These are phyloP conservation scores for Aspidiotus rigidus DNA, from an alignment of 2,888 invertebrate genomes.

Conservation along the genomic window DNA sequence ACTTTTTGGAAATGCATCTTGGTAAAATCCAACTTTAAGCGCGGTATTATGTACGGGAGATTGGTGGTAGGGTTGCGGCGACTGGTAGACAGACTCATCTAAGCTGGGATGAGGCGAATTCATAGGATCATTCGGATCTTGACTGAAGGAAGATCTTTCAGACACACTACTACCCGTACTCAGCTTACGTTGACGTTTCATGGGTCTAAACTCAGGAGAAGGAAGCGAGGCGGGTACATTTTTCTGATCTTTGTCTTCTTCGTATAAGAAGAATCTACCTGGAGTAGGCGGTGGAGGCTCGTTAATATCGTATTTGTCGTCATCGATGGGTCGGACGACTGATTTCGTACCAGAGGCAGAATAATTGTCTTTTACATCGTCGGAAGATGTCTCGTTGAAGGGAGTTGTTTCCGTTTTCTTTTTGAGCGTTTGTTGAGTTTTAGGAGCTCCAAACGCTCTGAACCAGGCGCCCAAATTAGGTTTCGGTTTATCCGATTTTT, in stretches of 20 bases:
- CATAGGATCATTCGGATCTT: constrained; percentile 43
- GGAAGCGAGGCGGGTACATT: constrained; percentile 39
- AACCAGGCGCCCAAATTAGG: constrained; percentile 87
- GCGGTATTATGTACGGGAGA: constrained; percentile 52
- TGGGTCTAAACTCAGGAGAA: constrained; percentile 41
- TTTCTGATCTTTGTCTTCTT: constrained; percentile 38
- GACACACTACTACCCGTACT: constrained; percentile 73
- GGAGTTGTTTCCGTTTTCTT: constrained; percentile 42
- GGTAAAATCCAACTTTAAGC: constrained; percentile 79
- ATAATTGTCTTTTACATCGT: constrained; percentile 25
- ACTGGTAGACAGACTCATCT: constrained; percentile 52
- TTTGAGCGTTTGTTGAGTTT: constrained; percentile 53
- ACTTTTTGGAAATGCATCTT: constrained; percentile 63
- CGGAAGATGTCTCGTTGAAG: constrained; percentile 19
- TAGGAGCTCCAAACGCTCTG: constrained; percentile 81
- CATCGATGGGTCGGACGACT: constrained; percentile 12
- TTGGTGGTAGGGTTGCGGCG: constrained; percentile 50
- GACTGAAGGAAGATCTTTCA: constrained; percentile 67
- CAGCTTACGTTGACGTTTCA: constrained; percentile 53
- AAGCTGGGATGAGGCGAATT: constrained; percentile 40
- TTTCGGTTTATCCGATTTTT: constrained; percentile 51
- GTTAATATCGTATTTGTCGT: constrained; percentile 28
- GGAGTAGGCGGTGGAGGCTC: constrained; percentile 35
- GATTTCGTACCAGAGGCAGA: constrained; percentile 15
- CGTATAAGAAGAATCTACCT: constrained; percentile 30